phyloP scores from a whole-genome alignment of 2,113 vertebrate genomes.

The Siniperca chuatsi region DNA sequence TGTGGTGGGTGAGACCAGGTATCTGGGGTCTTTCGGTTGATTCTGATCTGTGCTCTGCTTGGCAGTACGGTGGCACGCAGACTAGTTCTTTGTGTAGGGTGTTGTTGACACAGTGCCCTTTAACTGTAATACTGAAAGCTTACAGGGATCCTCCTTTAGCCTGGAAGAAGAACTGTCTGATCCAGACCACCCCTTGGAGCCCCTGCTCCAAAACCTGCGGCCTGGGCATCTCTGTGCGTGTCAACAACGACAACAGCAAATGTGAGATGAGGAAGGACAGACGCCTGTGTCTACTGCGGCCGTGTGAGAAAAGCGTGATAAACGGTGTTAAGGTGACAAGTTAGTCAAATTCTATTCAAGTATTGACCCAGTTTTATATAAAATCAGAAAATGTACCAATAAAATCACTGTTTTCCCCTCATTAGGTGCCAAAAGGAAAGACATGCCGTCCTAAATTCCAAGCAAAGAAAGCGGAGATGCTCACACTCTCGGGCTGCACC shows the following conservation, averaged over 20 bases:
- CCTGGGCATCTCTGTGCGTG: constrained; percentile 92
- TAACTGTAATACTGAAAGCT: constrained; percentile 88
- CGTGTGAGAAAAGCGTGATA: constrained; percentile 85
- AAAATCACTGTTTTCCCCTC: neutral
- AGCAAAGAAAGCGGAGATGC: constrained; percentile 87
- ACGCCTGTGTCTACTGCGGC: constrained; percentile 92
- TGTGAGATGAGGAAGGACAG: constrained; percentile 93
- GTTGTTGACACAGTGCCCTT: constrained; percentile 73
- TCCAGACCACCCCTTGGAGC: constrained; percentile 95
- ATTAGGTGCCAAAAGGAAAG: constrained; percentile 90
- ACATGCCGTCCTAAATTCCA: constrained; percentile 91
- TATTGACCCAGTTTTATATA: neutral
- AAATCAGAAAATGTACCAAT: neutral
- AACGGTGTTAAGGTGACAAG: constrained; percentile 88
- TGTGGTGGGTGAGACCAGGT: neutral
- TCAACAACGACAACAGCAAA: constrained; percentile 92
- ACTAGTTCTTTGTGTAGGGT: constrained; percentile 16
- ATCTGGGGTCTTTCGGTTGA: constrained; percentile 3
- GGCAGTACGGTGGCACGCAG: neutral
- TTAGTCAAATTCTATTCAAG: neutral
- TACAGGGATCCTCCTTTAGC: constrained; percentile 92
- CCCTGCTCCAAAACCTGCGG: constrained; percentile 94
- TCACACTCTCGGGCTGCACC: constrained; percentile 91
- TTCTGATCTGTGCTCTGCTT: constrained; percentile 28
- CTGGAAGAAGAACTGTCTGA: constrained; percentile 93